Percentiles rank a stretch among this genome's conserved stretches.
Conservation (phyloP, 92 coral and sea anemone species). For the Paramuricea clavata region DNA sequence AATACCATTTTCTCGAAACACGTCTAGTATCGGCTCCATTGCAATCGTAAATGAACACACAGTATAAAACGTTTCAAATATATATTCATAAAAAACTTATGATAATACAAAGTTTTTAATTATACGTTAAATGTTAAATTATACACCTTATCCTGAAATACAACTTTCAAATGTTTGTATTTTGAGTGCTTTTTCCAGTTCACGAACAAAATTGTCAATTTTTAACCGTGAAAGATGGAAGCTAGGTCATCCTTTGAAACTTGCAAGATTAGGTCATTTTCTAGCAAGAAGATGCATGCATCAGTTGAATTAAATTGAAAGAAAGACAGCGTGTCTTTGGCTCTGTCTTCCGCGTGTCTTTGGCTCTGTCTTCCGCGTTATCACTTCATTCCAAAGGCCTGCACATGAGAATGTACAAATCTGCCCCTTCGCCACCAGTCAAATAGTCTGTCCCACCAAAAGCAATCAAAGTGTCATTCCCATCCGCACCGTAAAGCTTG, state of each 20-base stretch:
- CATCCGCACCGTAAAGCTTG: background rate
- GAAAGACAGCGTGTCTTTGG: conserved; percentile 48
- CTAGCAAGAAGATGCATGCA: background rate
- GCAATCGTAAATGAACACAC: too few species aligned
- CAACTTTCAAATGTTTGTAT: conserved; percentile 1
- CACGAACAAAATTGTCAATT: background rate
- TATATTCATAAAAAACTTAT: too few species aligned
- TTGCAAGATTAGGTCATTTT: conserved; percentile 2
- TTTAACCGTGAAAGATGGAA: conserved; percentile 7
- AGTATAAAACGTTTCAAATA: too few species aligned
- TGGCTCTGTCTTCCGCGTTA: too few species aligned
- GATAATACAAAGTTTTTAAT: too few species aligned
- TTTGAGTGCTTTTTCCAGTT: background rate
- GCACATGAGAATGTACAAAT: conserved; percentile 54
- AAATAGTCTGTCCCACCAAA: conserved; percentile 25
- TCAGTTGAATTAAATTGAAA: background rate
- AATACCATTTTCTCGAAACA: too few species aligned
- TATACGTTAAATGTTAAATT: too few species aligned
- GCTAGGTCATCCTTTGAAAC: background rate
- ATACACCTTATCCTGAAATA: conserved; percentile 1
- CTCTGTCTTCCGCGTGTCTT: conserved; percentile 54
- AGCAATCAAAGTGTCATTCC: conserved; percentile 2
- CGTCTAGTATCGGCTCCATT: too few species aligned
- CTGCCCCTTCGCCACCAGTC: conserved; percentile 59
- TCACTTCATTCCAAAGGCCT: conserved; percentile 67